Conservation (phyloP, 1,140 invertebrate species). For the Gonatopus flavifemur region DNA sequence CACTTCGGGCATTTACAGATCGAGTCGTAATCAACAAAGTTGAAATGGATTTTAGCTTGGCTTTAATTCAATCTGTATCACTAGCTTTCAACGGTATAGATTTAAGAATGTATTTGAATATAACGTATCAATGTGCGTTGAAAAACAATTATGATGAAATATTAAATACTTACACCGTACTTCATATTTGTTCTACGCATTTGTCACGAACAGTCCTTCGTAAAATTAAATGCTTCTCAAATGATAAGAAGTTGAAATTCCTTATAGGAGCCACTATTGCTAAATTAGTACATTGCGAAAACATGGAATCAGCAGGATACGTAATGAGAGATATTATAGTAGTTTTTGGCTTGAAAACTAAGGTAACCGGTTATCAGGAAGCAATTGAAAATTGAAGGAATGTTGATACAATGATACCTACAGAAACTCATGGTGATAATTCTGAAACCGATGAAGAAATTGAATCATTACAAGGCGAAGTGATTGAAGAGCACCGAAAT, state of each 20-base stretch:
- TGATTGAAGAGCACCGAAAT: no score
- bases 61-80: background rate
- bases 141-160: background rate
- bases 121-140: background rate
- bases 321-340: background rate
- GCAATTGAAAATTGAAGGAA: no score
- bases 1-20: background rate
- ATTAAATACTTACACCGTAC: background rate
- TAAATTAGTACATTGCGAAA: background rate
- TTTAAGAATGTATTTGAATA: background rate
- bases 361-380: no score
- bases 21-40: background rate
- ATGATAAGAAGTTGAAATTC: background rate
- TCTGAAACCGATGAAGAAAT: no score
- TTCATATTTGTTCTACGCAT: background rate
- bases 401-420: no score
- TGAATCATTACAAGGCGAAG: no score
- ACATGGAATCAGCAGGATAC: background rate
- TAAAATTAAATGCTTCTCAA: background rate
- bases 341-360: no score
- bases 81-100: background rate
- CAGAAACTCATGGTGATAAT: no score
- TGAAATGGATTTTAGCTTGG: background rate
- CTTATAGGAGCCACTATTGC: background rate
- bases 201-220: background rate